These are phyloP conservation scores for Strigamia transsilvanica DNA, from an alignment of 2,888 invertebrate species.

Conservation along the genomic window DNA sequence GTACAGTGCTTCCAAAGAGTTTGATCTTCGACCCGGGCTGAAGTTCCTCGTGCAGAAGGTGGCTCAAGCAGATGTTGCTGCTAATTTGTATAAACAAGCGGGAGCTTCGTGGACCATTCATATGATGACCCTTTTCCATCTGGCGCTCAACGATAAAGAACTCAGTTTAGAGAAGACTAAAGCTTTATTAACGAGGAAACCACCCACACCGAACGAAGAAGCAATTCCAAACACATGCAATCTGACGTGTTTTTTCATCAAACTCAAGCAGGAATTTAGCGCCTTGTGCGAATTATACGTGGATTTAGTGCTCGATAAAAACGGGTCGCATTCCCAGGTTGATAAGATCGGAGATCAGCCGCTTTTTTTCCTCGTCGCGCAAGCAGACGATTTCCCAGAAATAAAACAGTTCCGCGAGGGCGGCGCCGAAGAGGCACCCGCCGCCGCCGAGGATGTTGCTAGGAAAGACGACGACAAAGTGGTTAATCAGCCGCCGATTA, in stretches of 20 bases:
- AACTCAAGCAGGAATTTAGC: slow-evolving; percentile 65
- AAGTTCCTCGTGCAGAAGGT: slow-evolving; percentile 95
- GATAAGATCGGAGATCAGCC: slow-evolving; percentile 67
- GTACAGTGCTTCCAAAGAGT: slow-evolving; percentile 81
- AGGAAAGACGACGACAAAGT: slow-evolving; percentile 54
- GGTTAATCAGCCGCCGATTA: slow-evolving; percentile 51
- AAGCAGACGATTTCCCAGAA: slow-evolving; percentile 68
- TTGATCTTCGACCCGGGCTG: slow-evolving; percentile 88
- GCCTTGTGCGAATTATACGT: slow-evolving; percentile 68
- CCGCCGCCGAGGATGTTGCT: slow-evolving; percentile 55
- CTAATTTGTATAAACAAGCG: slow-evolving; percentile 91
- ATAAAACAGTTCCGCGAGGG: slow-evolving; percentile 54
- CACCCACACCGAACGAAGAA: slow-evolving; percentile 41
- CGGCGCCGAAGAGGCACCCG: slow-evolving; percentile 54
- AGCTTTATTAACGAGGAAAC: slow-evolving; percentile 58
- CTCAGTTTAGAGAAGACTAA: slow-evolving; percentile 60
- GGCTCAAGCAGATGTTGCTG: slow-evolving; percentile 82
- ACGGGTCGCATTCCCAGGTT: slow-evolving; percentile 65
- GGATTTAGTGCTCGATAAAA: slow-evolving; percentile 67
- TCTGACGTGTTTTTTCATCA: slow-evolving; percentile 51
- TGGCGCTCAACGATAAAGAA: slow-evolving; percentile 76
- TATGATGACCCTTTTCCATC: slow-evolving; percentile 82
- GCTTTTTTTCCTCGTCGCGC: slow-evolving; percentile 70
- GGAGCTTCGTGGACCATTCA: slow-evolving; percentile 88
- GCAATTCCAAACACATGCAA: neutral